Base-by-base conservation (phyloP, 2,797 vertebrate species). In the Malurus splendens region DNA sequence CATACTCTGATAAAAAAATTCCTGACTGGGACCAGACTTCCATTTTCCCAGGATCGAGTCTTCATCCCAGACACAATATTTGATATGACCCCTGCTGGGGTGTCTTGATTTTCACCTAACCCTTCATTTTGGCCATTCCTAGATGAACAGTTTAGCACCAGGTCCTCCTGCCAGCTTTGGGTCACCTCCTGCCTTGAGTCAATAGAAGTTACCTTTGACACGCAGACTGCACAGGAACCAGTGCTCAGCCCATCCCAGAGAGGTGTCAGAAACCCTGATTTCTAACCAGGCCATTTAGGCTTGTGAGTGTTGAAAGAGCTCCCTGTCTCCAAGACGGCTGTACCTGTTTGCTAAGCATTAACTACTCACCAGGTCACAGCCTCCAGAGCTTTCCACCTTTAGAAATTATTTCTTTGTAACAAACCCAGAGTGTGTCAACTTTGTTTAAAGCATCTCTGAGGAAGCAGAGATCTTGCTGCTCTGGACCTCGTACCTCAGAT, bases 1-100 rank as follows among this genome's bases (percentile, higher is more conserved):
- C 70, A 90, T 55, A 90, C 8, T 20, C 66, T 55, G 41, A 95
- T 94, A 86, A 94, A 93, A 84, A 57, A 75, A 36, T 42, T 68
- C 54, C 73, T 0, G 0, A 11, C 47, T 44, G 44, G 59, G 47
- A 90, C 38, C 62, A 90, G 79, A 19, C 30, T 81, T 74, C 14
- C 10, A 59, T 80, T 89, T 93, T 93, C 87, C 92, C 87, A 93
- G 76, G 77, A 72, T 8, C 0, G 0, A 72, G 15, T 52, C 48
- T 36, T 71, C 72, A 87, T 59, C 38, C 73, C 41, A 51, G 44
- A 32, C 33, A 61, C 30, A 51, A 72, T 32, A 57, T 17, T 83
- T 77, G 41, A 42, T 4, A 11, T 14, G 41, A 50, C 7, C 56
- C 30, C 19, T 16, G 8, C 38, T 76, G 38, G 12, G 6, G 3